A percentile compares a stretch with the other conserved stretches of the same genome.
phyloP scores from a whole-genome alignment of 1,140 invertebrate species.

The Planococcus citri region DNA sequence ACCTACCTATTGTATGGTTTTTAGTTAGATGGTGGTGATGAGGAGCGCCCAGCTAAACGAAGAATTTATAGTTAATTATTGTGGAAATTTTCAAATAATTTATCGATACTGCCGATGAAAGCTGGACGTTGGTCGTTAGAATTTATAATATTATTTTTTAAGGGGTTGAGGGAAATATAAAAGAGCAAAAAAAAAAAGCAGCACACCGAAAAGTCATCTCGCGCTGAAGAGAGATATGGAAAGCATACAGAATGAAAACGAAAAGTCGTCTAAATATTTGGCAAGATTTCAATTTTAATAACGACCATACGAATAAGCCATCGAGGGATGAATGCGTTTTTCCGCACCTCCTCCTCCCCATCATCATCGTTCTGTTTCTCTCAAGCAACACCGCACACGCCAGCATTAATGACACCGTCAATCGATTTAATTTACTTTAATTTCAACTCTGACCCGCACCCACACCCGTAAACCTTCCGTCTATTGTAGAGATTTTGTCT shows the following conservation, averaged over 20 bases:
- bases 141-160: not conserved
- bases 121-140: not conserved
- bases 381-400: not conserved
- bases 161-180: no score
- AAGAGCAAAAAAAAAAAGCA: no score
- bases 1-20: no score
- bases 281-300: constrained; percentile 8
- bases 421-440: constrained; percentile 4
- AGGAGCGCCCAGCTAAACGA: no score
- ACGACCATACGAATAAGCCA: not conserved
- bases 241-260: no score
- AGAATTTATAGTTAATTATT: not conserved
- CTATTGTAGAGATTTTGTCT: not conserved
- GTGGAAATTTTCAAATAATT: not conserved
- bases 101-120: constrained; percentile 1
- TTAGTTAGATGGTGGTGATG: no score
- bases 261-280: not conserved
- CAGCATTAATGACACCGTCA: constrained; percentile 6
- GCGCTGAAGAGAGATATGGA: no score
- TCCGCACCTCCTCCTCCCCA: no score
- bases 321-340: not conserved
- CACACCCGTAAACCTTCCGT: not conserved
- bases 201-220: no score
- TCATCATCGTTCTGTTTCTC: no score
- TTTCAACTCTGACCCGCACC: no score